Base-by-base conservation (phyloP, 2,797 vertebrate species). In the Brotula barbata region DNA sequence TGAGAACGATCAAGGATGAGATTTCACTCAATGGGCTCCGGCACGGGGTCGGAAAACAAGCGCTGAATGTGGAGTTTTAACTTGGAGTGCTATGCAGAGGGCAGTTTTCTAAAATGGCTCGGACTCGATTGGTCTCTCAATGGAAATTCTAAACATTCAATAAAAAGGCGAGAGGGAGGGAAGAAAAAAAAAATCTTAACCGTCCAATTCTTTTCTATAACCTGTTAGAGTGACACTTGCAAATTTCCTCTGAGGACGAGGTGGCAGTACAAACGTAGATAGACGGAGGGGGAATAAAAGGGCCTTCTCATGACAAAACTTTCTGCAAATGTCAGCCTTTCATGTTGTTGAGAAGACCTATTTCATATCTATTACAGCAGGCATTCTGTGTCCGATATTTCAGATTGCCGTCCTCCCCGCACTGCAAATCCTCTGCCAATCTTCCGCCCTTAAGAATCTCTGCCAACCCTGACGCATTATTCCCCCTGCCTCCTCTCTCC, bases 291-390 rank as follows among this genome's bases (percentile, higher is more conserved):
- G 85, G 89, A 91, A 92, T 92, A 92, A 92, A 90, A 92, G 90
- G 88, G 74, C 75, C 89, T 91, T 90, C 90, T 92, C 83, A 78
- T 90, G 89, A 91, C 90, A 92, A n/a, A 93, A 92, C 92, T 92
- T 92, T 92, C 86, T 84, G 87, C 80, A 92, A 93, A 93, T 92
- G 92, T 93, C 92, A 93, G 86, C 89, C 90, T 93, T 93, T 93
- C 89, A 93, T 89, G 90, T 83, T 85, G 86, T 90, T 88, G 90
- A 93, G 92, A 92, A 93, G 90, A 89, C 91, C 90, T 81, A 90
- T 93, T 92, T 92, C 92, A 92, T 93, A 93, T 93, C 92, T 93
- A 92, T 92, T 93, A 92, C 91, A 93, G 87, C 91, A 91, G 91
- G 89, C 91, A 91, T 93, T 93, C 89, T 90, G 86, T 82, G 83